phyloP scores from a whole-genome alignment of 2,113 vertebrate species.

The Cyphomyrus discorhynchus region DNA sequence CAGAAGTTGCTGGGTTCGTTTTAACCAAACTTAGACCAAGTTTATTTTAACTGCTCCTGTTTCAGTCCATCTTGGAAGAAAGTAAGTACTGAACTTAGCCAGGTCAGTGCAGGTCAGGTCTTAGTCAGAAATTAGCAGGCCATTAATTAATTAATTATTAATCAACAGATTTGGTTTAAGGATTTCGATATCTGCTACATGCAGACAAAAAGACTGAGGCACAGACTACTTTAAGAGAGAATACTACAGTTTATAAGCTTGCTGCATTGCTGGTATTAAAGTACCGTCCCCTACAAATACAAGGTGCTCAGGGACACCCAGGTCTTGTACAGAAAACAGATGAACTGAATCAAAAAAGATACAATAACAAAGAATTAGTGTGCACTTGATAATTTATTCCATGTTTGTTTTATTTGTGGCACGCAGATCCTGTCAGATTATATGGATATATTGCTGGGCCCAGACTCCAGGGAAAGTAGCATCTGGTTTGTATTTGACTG shows the following conservation, averaged over 20 bases:
- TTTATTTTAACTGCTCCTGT: not conserved
- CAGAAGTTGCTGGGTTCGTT: not conserved
- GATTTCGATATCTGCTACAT: not conserved
- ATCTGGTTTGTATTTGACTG: slow-evolving; percentile 7
- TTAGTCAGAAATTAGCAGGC: not conserved
- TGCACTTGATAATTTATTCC: not conserved
- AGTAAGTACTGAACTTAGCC: not conserved
- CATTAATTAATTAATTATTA: not conserved
- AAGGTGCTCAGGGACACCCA: not conserved
- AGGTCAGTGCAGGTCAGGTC: no score
- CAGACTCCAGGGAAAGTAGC: not conserved
- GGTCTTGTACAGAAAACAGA: not conserved
- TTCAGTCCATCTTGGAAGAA: not conserved
- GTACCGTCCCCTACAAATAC: not conserved
- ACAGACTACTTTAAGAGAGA: not conserved
- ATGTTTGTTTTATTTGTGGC: not conserved
- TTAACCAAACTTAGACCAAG: not conserved
- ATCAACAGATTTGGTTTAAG: not conserved
- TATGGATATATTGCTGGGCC: not conserved
- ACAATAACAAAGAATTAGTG: not conserved
- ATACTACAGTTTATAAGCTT: not conserved
- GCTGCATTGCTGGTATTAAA: not conserved
- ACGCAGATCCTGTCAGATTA: not conserved
- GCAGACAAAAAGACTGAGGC: not conserved
- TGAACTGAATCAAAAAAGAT: not conserved